phyloP scores from a whole-genome alignment of 2,888 invertebrate genomes.

The Crepidodera aurea region DNA sequence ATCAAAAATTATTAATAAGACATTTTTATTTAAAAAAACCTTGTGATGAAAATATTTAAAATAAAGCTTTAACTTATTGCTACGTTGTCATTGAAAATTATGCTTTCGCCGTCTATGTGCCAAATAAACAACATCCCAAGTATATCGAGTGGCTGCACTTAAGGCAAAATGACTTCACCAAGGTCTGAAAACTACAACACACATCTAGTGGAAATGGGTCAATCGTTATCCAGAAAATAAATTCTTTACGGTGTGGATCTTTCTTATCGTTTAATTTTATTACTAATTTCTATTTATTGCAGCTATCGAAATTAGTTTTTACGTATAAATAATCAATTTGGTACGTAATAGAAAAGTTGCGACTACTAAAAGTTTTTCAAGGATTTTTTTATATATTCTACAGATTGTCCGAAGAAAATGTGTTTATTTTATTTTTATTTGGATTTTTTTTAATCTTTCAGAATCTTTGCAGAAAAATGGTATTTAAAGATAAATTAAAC shows the following conservation, averaged over 20 bases:
- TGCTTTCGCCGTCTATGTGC: too few relatives aligned
- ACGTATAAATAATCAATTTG: not conserved
- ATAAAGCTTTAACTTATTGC: too few relatives aligned
- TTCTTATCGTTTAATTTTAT: not conserved
- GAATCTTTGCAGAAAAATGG: too few relatives aligned
- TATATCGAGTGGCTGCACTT: slow-evolving; percentile 9
- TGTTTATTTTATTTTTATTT: too few relatives aligned
- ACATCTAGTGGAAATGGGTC: slow-evolving; percentile 13
- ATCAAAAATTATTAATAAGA: too few relatives aligned
- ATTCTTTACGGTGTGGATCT: not conserved
- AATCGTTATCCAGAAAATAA: slow-evolving; percentile 12
- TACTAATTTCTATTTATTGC: not conserved
- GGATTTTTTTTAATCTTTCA: too few relatives aligned
- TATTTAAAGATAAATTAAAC: too few relatives aligned
- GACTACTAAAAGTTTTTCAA: not conserved
- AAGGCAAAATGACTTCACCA: slow-evolving; percentile 13
- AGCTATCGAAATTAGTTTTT: not conserved
- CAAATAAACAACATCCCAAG: too few relatives aligned
- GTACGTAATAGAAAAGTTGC: not conserved
- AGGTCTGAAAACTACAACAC: slow-evolving; percentile 12
- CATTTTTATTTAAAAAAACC: too few relatives aligned
- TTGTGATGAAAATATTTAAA: too few relatives aligned
- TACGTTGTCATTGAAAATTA: too few relatives aligned
- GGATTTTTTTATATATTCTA: not conserved
- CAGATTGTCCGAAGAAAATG: not conserved